Evolutionary conservation across 1,140 invertebrate species (phyloP), one percentile per base, ranked within the genome.

Genomic region (Drepana arcuata): DNA sequence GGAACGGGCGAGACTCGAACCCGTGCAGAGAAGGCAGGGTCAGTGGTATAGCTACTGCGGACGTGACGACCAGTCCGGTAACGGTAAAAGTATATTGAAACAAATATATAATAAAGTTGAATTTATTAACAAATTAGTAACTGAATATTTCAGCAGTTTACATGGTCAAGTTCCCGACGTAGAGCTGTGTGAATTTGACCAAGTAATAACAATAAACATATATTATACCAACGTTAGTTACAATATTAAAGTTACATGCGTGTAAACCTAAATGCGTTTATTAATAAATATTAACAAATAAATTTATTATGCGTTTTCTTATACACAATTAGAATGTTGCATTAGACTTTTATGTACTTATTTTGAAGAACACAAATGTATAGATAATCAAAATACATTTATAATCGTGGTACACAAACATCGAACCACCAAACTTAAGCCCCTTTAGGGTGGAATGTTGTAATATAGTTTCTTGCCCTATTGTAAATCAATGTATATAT

Each of bases 121-220:
- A 74, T 81, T 81, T 81, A 79, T 81, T 81, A 81, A 81, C 77
- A 81, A 21, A 79, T 81, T 81, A 81, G 72, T 79, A 74, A 69
- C 61, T 61, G 53, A 71, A 60, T 50, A 48, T 43, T n/a, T 54
- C 53, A 57, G 50, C 41, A 36, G 48, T 46, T 60, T 51, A 48
- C 56, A 16, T 31, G 41, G 21, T 41, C 48, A 38, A 51, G 23
- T 40, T 41, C 41, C 32, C 14, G 10, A 16, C 14, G 10, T 12
- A 23, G 23, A 23, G 23, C 36, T 23, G 12, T 10, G 9, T 2
- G 35, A 47, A 52, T 43, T 53, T 31, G 45, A 37, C 32, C 41
- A 16, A 24, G 49, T 49, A 53, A 67, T 69, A 69, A 72, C 68
- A 75, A 73, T 59, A 67, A 71, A 68, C 34, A 44, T 63, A 52